A percentile compares a stretch with the other conserved stretches of the same genome.
Conservation (phyloP, 2,113 vertebrate species). For the Amblyopsis rosae region DNA sequence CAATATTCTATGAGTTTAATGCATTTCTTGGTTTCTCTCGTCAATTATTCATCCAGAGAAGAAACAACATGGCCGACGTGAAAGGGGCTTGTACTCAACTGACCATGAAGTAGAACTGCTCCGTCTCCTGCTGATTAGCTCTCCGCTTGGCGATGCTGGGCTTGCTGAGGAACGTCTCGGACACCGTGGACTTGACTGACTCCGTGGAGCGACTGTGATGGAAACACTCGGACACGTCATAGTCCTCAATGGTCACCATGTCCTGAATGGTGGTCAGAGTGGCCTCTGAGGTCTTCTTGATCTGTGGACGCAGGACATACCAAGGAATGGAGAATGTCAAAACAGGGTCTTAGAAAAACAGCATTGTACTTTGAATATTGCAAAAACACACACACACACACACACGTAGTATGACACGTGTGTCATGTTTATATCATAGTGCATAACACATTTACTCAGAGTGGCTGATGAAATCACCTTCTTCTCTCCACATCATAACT, state of each 20-base stretch:
- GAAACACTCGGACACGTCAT: slow-evolving; percentile 97
- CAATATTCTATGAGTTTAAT: no score
- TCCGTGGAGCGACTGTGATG: slow-evolving; percentile 97
- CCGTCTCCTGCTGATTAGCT: slow-evolving; percentile 97
- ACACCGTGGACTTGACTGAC: slow-evolving; percentile 95
- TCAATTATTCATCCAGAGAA: neutral
- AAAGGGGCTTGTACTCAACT: slow-evolving; percentile 10
- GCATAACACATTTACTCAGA: no score
- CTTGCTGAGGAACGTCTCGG: slow-evolving; percentile 96
- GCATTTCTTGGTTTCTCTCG: neutral
- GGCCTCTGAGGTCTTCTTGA: slow-evolving; percentile 97
- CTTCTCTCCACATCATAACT: slow-evolving; percentile 4
- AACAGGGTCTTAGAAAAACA: neutral
- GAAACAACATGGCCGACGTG: neutral
- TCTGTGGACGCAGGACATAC: slow-evolving; percentile 67
- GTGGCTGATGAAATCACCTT: slow-evolving; percentile 11
- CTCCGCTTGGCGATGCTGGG: slow-evolving; percentile 97
- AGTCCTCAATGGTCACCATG: slow-evolving; percentile 98
- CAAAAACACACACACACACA: neutral
- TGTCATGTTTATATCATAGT: no score
- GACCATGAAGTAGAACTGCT: slow-evolving; percentile 99
- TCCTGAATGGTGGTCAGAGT: slow-evolving; percentile 97
- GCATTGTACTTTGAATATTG: neutral
- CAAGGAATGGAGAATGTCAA: neutral
- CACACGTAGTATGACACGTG: no score